phyloP scores from a whole-genome alignment of 2,888 invertebrate species.

The Nemotelus pantherinus region DNA sequence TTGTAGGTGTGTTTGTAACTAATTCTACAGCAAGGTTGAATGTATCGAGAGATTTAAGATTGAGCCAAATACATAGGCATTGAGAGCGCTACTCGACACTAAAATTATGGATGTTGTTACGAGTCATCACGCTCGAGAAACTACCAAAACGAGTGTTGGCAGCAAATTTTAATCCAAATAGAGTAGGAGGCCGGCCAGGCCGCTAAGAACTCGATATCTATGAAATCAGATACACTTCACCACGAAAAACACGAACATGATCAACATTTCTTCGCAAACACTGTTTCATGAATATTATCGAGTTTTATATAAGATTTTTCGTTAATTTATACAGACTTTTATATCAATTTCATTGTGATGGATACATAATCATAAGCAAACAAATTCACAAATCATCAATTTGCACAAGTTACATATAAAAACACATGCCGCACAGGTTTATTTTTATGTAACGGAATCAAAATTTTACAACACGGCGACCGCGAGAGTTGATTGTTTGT shows the following conservation, averaged over 20 bases:
- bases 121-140: too few species aligned
- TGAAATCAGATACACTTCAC: background rate
- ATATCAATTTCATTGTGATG: too few species aligned
- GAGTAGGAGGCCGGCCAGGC: background rate
- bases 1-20: background rate
- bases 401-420: too few species aligned
- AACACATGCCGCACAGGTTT: background rate
- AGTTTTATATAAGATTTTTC: background rate
- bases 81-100: too few species aligned
- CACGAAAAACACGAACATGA: background rate
- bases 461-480: background rate
- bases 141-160: too few species aligned
- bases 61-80: background rate
- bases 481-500: background rate
- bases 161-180: constrained; percentile 16
- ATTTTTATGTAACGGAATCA: background rate
- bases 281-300: background rate
- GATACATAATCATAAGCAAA: too few species aligned
- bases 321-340: background rate
- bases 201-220: background rate
- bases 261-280: constrained; percentile 20
- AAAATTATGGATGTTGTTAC: too few species aligned
- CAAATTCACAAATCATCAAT: too few species aligned
- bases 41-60: background rate
- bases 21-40: constrained; percentile 12